phyloP scores from a whole-genome alignment of 1,140 invertebrate genomes.

The Pygmarrhopalites habei region DNA sequence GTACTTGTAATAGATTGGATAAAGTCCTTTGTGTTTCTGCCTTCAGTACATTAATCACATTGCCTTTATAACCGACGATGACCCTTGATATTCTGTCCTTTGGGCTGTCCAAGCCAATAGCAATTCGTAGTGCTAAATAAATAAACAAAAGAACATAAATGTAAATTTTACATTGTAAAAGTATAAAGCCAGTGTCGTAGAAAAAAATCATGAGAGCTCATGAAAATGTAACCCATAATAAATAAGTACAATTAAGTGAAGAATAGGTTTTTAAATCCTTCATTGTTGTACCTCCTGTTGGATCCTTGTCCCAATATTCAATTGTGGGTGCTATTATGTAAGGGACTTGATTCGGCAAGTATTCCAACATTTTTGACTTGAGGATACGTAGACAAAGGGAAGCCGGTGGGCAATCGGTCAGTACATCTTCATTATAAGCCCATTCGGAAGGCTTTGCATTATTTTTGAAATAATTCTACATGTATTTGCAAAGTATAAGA shows the following conservation, averaged over 20 bases:
- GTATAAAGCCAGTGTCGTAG: background rate
- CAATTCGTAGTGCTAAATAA: background rate
- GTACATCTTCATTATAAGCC: conserved; percentile 56
- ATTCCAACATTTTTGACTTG: conserved; percentile 68
- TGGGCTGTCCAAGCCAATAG: background rate
- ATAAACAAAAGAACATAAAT: background rate
- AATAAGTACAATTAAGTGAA: background rate
- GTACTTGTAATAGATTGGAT: too few relatives aligned
- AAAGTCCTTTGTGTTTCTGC: too few relatives aligned
- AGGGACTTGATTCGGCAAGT: conserved; percentile 71
- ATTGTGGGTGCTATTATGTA: conserved; percentile 60
- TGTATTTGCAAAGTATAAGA: conserved; percentile 32
- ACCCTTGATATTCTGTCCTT: background rate
- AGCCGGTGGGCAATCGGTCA: conserved; percentile 63
- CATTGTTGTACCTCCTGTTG: background rate
- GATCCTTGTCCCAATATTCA: conserved; percentile 55
- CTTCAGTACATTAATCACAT: too few relatives aligned
- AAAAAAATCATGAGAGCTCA: background rate
- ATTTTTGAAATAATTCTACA: conserved; percentile 61
- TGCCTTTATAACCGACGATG: background rate
- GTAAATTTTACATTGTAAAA: background rate
- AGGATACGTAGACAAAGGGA: conserved; percentile 62
- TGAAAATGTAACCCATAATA: background rate
- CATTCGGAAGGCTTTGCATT: conserved; percentile 57
- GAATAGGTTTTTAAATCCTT: background rate